Evolutionary conservation across 2,113 vertebrate genomes (phyloP), one percentile per base, ranked within the genome.

Genomic region (Oreochromis niloticus): DNA sequence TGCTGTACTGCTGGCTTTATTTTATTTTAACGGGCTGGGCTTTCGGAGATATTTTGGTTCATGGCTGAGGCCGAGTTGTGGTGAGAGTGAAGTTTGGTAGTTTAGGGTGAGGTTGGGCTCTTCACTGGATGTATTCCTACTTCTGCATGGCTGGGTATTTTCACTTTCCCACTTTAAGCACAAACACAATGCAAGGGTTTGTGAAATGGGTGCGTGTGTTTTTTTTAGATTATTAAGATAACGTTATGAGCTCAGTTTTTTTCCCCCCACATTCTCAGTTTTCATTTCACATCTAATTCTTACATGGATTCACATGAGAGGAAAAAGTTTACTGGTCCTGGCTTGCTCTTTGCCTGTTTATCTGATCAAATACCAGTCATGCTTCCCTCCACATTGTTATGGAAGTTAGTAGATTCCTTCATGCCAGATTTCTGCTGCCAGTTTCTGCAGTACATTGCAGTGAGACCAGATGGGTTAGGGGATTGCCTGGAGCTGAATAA

Each of bases 31-130:
- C 55, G 63, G 59, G 54, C 68, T 85, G 82, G 73, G 66, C 82
- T 82, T 84, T 82, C 39, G 13, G 81, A 56, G 82, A 78, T 93
- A 89, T 94, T 92, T 89, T 92, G 85, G 79, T 87, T 56, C 6
- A 81, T 52, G 87, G 83, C 80, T 79, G 46, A 85, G 24, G 83
- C 75, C 50, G 57, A 82, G 82, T 48, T 80, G 85, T 78, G 87
- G 87, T 14, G 46, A 85, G 52, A 80, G 93, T 59, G 75, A 48
- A 39, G 43, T 71, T 82, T 80, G 73, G 46, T 43, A 75, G 50
- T 89, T 54, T 81, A 54, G 34, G 79, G 78, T 90, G 68, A 81
- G 68, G 84, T 75, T 82, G 66, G 85, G 81, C 27, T 66, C 85
- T 81, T 22, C 75, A 68, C 88, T 80, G 48, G 63, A 87, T 85